Percentiles rank a stretch among this genome's conserved stretches.
phyloP scores from a whole-genome alignment of 1,140 invertebrate genomes.

The Saccostrea cuccullata region DNA sequence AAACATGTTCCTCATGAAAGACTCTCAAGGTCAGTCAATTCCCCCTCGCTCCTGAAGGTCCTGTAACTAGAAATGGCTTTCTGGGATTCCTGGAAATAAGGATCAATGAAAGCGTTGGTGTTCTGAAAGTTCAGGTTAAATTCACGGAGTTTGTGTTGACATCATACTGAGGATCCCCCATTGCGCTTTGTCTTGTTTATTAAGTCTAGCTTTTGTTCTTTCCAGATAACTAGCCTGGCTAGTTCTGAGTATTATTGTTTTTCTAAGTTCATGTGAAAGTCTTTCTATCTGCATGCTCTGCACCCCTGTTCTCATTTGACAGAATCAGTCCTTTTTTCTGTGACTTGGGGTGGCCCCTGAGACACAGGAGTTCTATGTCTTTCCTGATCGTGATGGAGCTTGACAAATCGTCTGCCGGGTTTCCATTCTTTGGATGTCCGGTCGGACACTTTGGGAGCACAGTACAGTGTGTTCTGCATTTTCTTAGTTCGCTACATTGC shows the following conservation, averaged over 20 bases:
- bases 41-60: constrained; percentile 81
- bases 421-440: constrained; percentile 61
- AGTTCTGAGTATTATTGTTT: constrained; percentile 63
- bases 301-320: constrained; percentile 58
- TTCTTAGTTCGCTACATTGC: constrained; percentile 61
- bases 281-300: constrained; percentile 62
- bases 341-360: constrained; percentile 44
- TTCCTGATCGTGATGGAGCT: constrained; percentile 50
- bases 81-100: constrained; percentile 63
- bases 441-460: constrained; percentile 58
- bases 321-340: constrained; percentile 50
- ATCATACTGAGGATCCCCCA: constrained; percentile 52
- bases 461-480: constrained; percentile 61
- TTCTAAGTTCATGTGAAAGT: constrained; percentile 60
- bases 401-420: constrained; percentile 53
- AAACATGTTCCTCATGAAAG: constrained; percentile 67
- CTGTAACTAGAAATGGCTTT: constrained; percentile 64
- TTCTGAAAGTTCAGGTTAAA: constrained; percentile 59
- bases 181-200: constrained; percentile 28
- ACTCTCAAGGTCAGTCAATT: constrained; percentile 66
- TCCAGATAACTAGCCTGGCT: constrained; percentile 68
- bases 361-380: constrained; percentile 53
- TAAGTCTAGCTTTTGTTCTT: constrained; percentile 60
- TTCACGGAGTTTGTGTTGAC: constrained; percentile 47
- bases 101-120: constrained; percentile 60